A percentile compares a stretch with the other conserved stretches of the same genome.
These are phyloP conservation scores for Drosophila malerkotliana DNA, from an alignment of 1,140 invertebrate genomes.

Conservation along the genomic window DNA sequence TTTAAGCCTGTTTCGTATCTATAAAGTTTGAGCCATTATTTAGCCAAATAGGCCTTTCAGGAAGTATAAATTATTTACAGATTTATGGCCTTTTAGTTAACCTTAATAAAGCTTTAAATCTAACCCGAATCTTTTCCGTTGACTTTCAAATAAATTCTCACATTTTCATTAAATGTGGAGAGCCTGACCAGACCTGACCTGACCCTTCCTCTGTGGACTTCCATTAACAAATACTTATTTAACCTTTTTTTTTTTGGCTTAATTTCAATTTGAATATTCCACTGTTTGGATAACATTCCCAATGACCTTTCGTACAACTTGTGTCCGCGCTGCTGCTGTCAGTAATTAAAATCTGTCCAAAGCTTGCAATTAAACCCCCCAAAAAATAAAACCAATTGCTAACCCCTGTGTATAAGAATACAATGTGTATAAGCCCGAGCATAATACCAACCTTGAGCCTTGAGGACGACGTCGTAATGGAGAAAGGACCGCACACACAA, in stretches of 20 bases:
- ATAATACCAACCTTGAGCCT: slow-evolving; percentile 49
- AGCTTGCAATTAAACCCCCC: slow-evolving; percentile 54
- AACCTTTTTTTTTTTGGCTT: slow-evolving; percentile 34
- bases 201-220: slow-evolving; percentile 8
- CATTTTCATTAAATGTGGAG: slow-evolving; percentile 18
- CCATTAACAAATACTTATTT: slow-evolving; percentile 36
- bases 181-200: background rate
- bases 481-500: slow-evolving; percentile 28
- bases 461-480: slow-evolving; percentile 7
- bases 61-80: background rate
- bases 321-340: slow-evolving; percentile 9
- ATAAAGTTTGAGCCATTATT: background rate
- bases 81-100: background rate
- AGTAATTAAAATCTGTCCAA: slow-evolving; percentile 58
- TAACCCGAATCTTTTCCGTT: slow-evolving; percentile 5
- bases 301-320: slow-evolving; percentile 36
- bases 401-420: slow-evolving; percentile 36
- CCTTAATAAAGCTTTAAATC: slow-evolving; percentile 16
- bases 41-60: background rate
- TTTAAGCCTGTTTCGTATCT: slow-evolving; percentile 1
- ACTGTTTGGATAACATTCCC: slow-evolving; percentile 36
- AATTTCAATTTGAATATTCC: slow-evolving; percentile 45
- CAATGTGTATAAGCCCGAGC: slow-evolving; percentile 28
- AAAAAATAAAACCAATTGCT: slow-evolving; percentile 46
- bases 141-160: slow-evolving; percentile 8